Evolutionary conservation across 2,888 invertebrate species (phyloP), one percentile per base, ranked within the genome.

Genomic region (Ellobium chinense): DNA sequence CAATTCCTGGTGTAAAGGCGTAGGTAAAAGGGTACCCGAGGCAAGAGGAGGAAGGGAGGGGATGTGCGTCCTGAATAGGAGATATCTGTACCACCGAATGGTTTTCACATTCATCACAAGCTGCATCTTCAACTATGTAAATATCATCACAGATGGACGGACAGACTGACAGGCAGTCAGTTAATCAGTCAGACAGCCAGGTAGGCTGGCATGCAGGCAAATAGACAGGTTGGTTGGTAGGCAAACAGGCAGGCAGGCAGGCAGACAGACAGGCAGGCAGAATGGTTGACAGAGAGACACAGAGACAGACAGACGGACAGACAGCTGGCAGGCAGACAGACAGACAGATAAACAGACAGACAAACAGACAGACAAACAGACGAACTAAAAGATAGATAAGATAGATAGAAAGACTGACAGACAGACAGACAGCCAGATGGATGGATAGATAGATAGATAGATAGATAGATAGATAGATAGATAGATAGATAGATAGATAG

Each of bases 401-500:
- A 46, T 46, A 46, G 7, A 46, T 46, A 46, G 46, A 46, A 12
- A 46, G 46, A 46, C 46, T 12, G 46, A 46, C 46, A 46, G 46
- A 46, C 46, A 46, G 46, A 46, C 46, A 46, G 46, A 46, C 46
- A 46, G 46, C 7, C 46, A 46, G 46, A 46, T 18, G 18, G 18
- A 46, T 46, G 9, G 60, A 60, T 60, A 60, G 60, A 60, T n/a
- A 60, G 60, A 60, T 60, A 60, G 60, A 60, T 60, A 60, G 60
- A 60, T 60, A 60, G 60, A 60, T 60, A 60, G 60, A 60, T 60
- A 60, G 60, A 60, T 60, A 60, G 60, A 60, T 60, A 60, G 60
- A 60, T 60, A 60, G 60, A 60, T 60, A 60, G 60, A 60, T 60
- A 60, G 60, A 60, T 60, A 60, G 60, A 60, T 60, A 60, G 60